Evolutionary conservation across 1,140 invertebrate genomes (phyloP), one percentile per base, ranked within the genome.

Genomic region (Calosoma granatense): DNA sequence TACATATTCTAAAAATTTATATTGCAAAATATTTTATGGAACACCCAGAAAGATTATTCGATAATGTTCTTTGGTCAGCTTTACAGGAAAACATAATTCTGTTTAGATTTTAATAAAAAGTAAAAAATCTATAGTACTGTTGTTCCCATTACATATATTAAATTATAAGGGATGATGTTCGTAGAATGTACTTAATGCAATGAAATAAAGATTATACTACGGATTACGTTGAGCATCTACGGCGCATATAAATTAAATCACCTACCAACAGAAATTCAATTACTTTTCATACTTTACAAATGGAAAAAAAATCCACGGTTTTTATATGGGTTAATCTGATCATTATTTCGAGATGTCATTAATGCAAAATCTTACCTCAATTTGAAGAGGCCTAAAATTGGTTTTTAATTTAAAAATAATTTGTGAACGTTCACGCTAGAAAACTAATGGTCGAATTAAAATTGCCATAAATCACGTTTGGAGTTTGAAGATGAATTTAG

Each of bases 341-440:
- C 26, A n/a, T 36, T 36, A 36, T 36, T 36, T 36, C n/a, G 26
- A 36, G 26, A 36, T 36, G 26, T 36, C 26, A 36, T 36, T 36
- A 36, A 36, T n/a, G n/a, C n/a, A n/a, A n/a, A n/a, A n/a, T n/a
- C n/a, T n/a, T n/a, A n/a, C n/a, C n/a, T n/a, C 26, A 36, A 36
- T 36, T 36, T 6, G n/a, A 36, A 36, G n/a, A 36, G 17, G 41
- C 41, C 17, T 17, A 17, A 47, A 47, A 47, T 47, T 47, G 41
- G 41, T 12, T 47, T 47, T 47, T 47, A 47, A 47, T 47, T 47
- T 47, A 11, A 47, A 47, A 47, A 47, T 47, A 47, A 47, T 47
- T 47, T 47, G 9, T 47, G 9, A 47, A 17, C 15, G 41, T 47
- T 47, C 41, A 47, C 41, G 41, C 41, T 47, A 9, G 41, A 12